Evolutionary conservation across 2,113 vertebrate genomes (phyloP).

Genomic region (Limanda limanda): DNA sequence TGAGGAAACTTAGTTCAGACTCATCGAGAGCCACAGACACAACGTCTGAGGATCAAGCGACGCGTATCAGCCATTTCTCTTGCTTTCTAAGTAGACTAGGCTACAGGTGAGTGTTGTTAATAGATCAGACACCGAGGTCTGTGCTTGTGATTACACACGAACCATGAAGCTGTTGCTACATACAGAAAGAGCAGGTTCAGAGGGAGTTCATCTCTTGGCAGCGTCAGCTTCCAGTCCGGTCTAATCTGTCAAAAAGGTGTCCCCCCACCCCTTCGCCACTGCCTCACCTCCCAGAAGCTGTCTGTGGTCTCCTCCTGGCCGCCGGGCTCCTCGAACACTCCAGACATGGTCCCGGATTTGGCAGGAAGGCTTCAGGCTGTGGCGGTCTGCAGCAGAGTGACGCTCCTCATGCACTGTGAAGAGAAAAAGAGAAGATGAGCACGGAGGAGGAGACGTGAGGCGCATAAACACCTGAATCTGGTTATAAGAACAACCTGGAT

Average conservation of each 20-base stretch:
- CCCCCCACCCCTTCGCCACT: too few relatives aligned
- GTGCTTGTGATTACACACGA: too few relatives aligned
- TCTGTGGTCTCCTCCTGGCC: constrained; percentile 88
- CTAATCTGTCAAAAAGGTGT: constrained; percentile 35
- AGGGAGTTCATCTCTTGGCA: constrained; percentile 36
- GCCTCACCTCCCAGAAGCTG: constrained; percentile 98
- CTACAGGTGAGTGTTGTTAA: too few relatives aligned
- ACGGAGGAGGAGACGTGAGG: constrained; percentile 3
- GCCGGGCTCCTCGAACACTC: constrained; percentile 89
- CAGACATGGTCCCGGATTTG: constrained; percentile 88
- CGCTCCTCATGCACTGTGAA: constrained; percentile 76
- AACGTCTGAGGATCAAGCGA: too few relatives aligned
- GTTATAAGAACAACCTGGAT: too few relatives aligned
- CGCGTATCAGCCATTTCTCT: too few relatives aligned
- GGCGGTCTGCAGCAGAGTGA: constrained; percentile 49
- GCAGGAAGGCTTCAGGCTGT: constrained; percentile 61
- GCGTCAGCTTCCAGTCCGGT: not conserved
- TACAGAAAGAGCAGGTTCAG: constrained; percentile 19
- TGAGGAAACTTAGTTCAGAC: too few relatives aligned
- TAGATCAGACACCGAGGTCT: too few relatives aligned
- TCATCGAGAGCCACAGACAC: too few relatives aligned
- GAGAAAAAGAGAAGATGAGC: constrained; percentile 17
- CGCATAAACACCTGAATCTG: not conserved
- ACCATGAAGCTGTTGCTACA: too few relatives aligned
- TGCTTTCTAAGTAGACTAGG: too few relatives aligned